Base-by-base conservation (phyloP, 2,113 vertebrate species). In the Climacteris rufus region DNA sequence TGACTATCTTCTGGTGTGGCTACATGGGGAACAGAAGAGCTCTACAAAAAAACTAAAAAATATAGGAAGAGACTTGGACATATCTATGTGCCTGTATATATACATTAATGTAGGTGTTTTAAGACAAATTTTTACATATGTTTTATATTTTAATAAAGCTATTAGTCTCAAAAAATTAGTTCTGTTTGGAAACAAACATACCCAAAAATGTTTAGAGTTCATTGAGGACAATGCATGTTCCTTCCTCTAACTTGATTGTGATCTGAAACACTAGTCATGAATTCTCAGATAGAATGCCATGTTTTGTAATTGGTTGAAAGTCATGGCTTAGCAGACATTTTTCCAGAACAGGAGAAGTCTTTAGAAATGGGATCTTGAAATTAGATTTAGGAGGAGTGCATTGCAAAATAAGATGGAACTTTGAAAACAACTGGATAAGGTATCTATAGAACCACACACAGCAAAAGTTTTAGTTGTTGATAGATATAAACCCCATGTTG, bases 21-120 rank as follows among this genome's bases (percentile, higher is more conserved):
- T 76, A 19, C 49, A 31, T 5, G 4, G 1, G 6, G 2, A 1
- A 10, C 7, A 37, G 24, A 60, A 31, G 5, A 71, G 3, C 9
- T 47, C 14, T 57, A 28, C 3, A 6, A 13, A 40, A 78, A 66
- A n/a, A n/a, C n/a, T n/a, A n/a, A n/a, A 47, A 56, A 19, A 0
- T 4, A 31, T 2, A 53, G 22, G 2, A 16, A 59, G 23, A 50
- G 45, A 63, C 3, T 61, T 70, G 10, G 3, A 50, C 1, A 1
- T 50, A 17, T 6, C 4, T 66, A 15, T 30, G 49, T 17, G 2
- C 4, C 13, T 49, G 13, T 11, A 17, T 65, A 4, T 61, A 35
- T 54, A 3, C 74, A 77, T 69, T 66, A 35, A 47, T 44, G 17
- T 40, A 11, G 10, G 20, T 81, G 47, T 50, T 56, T 69, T 54